Base-by-base conservation (phyloP, 1,140 invertebrate species). In the Meloidogyne exigua region DNA sequence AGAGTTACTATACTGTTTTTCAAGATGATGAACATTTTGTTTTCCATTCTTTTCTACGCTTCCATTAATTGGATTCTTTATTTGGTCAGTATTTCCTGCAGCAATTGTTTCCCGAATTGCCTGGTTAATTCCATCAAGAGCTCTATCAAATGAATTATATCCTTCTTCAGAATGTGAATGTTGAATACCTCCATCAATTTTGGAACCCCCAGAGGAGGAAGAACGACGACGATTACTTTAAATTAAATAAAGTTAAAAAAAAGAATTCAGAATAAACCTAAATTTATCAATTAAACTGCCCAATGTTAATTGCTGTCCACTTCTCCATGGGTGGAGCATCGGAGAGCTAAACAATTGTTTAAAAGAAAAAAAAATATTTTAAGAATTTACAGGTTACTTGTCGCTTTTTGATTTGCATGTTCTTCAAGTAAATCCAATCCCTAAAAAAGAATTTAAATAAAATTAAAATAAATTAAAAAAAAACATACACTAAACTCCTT, bases 231-330 rank as follows among this genome's bases (percentile, higher is more conserved):
- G 76, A 69, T 69, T 76, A 36, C 76, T 78, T n/a, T n/a, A 18
- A n/a, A n/a, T n/a, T n/a, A n/a, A n/a, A n/a, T n/a, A n/a, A n/a
- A n/a, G n/a, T n/a, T n/a, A n/a, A 57, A 57, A 57, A 57, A n/a
- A 57, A 57, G 13, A 15, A 4, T n/a, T 57, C 13, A 21, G 21
- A 57, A 57, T n/a, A 9, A 5, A 57, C 49, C 68, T 70, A 64
- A 78, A 78, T 64, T 78, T 78, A 42, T 78, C 76, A 63, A 78
- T 49, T 63, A 78, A 42, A 73, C 68, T 76, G 28, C 75, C 75
- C 39, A 73, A 32, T 0, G 72, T 65, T 57, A 57, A 57, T 39
- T 73, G 72, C 39, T 62, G 65, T 32, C 72, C 72, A 65, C 72
- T 65, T 2, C 39, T 73, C 72, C 72, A 73, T 1, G 72, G 72